These are phyloP conservation scores for Cepaea nemoralis DNA, from an alignment of 1,140 invertebrate genomes.

Conservation along the genomic window DNA sequence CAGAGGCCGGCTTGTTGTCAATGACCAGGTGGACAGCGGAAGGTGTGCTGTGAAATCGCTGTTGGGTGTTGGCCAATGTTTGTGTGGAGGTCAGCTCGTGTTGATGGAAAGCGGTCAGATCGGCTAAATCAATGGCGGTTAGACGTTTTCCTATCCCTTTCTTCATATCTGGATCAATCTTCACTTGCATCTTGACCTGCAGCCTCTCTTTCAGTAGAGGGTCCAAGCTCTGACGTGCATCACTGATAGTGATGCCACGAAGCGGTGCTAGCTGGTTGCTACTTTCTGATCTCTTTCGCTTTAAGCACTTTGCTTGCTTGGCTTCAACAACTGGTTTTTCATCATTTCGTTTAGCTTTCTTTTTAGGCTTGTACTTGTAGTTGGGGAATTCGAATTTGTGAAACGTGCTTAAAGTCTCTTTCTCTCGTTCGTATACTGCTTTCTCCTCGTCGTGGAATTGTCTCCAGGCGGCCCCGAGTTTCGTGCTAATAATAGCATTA, in stretches of 20 bases:
- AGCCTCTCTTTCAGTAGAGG: conserved; percentile 27
- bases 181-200: conserved; percentile 34
- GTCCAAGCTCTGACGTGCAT: conserved; percentile 9
- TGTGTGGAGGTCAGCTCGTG: background rate
- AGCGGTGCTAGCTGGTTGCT: conserved; percentile 13
- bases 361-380: conserved; percentile 38
- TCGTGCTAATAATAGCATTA: conserved; percentile 37
- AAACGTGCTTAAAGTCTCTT: conserved; percentile 18
- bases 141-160: conserved; percentile 23
- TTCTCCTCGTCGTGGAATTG: conserved; percentile 26
- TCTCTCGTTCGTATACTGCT: conserved; percentile 27
- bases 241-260: conserved; percentile 17
- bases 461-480: conserved; percentile 26
- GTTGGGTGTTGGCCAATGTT: background rate
- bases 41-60: background rate
- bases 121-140: conserved; percentile 35
- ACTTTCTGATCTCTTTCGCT: conserved; percentile 14
- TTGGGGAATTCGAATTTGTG: conserved; percentile 33
- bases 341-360: conserved; percentile 33
- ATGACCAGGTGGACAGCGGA: background rate
- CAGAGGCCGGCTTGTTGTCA: conserved; percentile 21
- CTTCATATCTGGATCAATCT: conserved; percentile 36
- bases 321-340: conserved; percentile 26
- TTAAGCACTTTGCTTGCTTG: conserved; percentile 4
- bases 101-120: conserved; percentile 23